These are phyloP conservation scores for Poeciliopsis gracilis DNA, from an alignment of 2,797 vertebrate genomes.

Conservation along the genomic window DNA sequence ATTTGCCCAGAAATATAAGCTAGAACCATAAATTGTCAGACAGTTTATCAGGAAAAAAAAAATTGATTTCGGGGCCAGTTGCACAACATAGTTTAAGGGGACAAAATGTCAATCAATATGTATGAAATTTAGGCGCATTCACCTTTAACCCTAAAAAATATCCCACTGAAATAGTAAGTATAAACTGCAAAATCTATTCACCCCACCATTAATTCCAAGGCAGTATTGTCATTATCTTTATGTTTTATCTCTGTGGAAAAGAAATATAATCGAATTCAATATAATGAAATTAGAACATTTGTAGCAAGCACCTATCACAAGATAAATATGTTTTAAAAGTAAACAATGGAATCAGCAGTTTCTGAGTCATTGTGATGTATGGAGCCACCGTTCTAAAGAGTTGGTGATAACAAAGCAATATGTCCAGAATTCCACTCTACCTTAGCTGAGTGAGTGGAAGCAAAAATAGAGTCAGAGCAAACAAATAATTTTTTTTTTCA, in stretches of 20 bases:
- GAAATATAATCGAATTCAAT: neutral
- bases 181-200: too few relatives aligned
- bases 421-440: neutral
- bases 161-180: neutral
- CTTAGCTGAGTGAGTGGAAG: neutral
- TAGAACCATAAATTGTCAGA: too few relatives aligned
- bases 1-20: too few relatives aligned
- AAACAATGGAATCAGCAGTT: neutral
- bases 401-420: neutral
- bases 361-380: neutral
- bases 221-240: neutral
- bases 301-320: neutral
- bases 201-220: neutral
- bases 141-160: neutral
- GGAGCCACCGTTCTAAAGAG: neutral
- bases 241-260: neutral
- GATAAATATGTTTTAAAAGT: neutral
- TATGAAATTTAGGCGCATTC: neutral
- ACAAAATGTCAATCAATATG: too few relatives aligned
- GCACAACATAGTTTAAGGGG: neutral
- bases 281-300: neutral
- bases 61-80: too few relatives aligned
- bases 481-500: neutral
- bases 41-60: too few relatives aligned
- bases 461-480: neutral